phyloP scores from a whole-genome alignment of 1,140 invertebrate genomes.

The Periplaneta americana region DNA sequence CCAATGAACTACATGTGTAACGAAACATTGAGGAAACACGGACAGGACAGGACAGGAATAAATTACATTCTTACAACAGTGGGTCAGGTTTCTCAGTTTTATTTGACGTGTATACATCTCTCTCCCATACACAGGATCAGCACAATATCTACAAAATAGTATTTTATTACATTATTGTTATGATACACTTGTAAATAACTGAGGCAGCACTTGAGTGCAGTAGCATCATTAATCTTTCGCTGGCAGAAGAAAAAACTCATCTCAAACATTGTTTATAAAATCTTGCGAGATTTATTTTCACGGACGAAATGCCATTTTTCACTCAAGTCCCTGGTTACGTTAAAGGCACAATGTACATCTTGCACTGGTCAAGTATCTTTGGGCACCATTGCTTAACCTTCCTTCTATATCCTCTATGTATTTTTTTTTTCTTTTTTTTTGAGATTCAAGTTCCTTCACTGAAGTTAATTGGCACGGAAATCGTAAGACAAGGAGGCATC shows the following conservation, averaged over 20 bases:
- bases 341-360: conserved; percentile 5
- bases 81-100: neutral
- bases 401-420: no score
- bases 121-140: neutral
- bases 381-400: neutral
- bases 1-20: no score
- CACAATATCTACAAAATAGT: neutral
- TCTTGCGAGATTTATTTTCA: neutral
- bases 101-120: conserved; percentile 2
- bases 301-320: neutral
- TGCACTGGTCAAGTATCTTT: neutral
- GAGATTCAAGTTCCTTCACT: neutral
- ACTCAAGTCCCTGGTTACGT: conserved; percentile 5
- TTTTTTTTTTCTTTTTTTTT: neutral
- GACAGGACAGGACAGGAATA: neutral
- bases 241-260: neutral
- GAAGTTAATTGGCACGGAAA: neutral
- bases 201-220: neutral
- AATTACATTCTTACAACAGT: no score
- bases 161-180: conserved; percentile 1
- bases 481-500: neutral
- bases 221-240: neutral
- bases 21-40: neutral
- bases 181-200: conserved; percentile 6
- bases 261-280: neutral